These are phyloP conservation scores for Watsonalla binaria DNA, from an alignment of 2,888 invertebrate genomes.

Conservation along the genomic window DNA sequence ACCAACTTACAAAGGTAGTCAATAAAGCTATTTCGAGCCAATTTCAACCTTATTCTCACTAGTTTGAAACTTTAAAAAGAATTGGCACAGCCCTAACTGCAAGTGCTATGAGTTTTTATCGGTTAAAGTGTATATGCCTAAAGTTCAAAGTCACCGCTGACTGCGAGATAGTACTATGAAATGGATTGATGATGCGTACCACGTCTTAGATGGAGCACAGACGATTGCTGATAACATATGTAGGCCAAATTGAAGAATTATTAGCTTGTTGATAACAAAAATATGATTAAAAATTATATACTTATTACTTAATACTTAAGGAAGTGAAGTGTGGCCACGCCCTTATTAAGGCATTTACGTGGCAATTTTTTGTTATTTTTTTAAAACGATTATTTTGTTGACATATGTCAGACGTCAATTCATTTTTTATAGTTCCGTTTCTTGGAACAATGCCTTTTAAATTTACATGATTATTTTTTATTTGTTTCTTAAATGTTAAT, in stretches of 20 bases:
- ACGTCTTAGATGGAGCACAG: background rate
- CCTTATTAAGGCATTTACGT: background rate
- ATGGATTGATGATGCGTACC: conserved; percentile 18
- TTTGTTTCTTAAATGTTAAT: too few species aligned
- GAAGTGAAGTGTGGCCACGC: background rate
- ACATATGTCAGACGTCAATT: too few species aligned
- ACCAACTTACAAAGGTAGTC: conserved; percentile 10
- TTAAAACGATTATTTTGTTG: too few species aligned
- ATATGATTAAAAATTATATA: background rate
- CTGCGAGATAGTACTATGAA: conserved; percentile 13
- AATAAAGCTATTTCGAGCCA: background rate
- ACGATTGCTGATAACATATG: background rate
- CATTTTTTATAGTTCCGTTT: too few species aligned
- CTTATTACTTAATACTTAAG: background rate
- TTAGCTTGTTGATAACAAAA: background rate
- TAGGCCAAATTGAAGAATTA: background rate
- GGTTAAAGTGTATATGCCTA: conserved; percentile 33
- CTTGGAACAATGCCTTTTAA: too few species aligned
- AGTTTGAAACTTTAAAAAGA: conserved; percentile 4
- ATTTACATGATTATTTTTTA: too few species aligned
- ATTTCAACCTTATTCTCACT: conserved; percentile 13
- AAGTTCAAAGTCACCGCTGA: conserved; percentile 67
- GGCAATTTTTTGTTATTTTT: too few species aligned
- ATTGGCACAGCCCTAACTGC: conserved; percentile 5
- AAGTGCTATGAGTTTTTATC: conserved; percentile 9